phyloP scores from a whole-genome alignment of 2,797 vertebrate genomes.

The Lindbergichthys nudifrons region DNA sequence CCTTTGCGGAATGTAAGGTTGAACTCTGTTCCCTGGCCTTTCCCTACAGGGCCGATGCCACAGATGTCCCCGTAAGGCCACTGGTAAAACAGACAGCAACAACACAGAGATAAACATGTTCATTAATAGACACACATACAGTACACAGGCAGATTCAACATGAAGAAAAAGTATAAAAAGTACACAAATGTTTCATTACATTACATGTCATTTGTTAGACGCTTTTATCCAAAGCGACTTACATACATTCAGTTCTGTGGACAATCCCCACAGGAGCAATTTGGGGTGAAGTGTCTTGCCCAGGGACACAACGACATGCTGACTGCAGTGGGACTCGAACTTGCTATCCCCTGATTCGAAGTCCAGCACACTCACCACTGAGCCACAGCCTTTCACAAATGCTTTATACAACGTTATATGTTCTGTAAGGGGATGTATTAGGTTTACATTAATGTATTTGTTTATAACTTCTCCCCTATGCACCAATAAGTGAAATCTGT shows the following conservation, averaged over 20 bases:
- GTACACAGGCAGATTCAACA: conserved; percentile 5
- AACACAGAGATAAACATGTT: conserved; percentile 13
- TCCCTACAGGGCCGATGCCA: conserved; percentile 94
- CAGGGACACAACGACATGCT: too few species aligned
- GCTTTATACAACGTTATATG: background rate
- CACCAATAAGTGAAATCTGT: background rate
- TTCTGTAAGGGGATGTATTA: background rate
- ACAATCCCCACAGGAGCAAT: too few species aligned
- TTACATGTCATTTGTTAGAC: too few species aligned
- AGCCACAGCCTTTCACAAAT: too few species aligned
- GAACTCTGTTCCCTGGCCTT: conserved; percentile 98
- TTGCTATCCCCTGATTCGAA: too few species aligned
- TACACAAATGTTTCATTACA: background rate
- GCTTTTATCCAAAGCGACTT: too few species aligned
- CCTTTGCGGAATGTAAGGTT: conserved; percentile 98
- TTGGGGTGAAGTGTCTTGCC: too few species aligned
- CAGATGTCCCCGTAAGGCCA: conserved; percentile 99
- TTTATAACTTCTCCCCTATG: background rate
- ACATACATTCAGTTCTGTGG: too few species aligned
- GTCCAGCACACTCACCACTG: too few species aligned
- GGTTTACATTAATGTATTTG: background rate
- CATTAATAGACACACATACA: background rate
- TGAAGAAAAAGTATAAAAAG: background rate
- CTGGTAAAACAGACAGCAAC: conserved; percentile 71
- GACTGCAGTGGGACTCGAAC: too few species aligned